Conservation (phyloP, 2,888 invertebrate species). For the Sturmia bella region DNA sequence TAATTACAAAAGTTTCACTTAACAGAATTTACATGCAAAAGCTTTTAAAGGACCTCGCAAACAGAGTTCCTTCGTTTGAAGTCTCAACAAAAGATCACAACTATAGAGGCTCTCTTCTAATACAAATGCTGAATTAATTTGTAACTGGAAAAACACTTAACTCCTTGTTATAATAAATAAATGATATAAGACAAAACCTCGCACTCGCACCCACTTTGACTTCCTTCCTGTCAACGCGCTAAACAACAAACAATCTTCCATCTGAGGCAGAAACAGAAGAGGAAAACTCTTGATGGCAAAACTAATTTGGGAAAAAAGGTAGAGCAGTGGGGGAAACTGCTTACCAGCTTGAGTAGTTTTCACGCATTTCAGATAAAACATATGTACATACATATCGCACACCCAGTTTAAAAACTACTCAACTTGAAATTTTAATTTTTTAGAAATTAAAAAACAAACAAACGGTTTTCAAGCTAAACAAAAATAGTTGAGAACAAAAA, state of each 20-base stretch:
- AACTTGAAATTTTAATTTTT: too few species aligned
- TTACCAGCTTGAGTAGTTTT: conserved; percentile 33
- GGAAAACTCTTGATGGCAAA: conserved; percentile 38
- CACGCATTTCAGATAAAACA: conserved; percentile 55
- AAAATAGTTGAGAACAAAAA: too few species aligned
- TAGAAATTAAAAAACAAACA: too few species aligned
- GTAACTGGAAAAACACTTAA: conserved; percentile 40
- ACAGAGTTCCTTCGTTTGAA: neutral
- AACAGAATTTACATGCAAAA: neutral
- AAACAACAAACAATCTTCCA: conserved; percentile 4
- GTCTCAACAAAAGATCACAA: neutral
- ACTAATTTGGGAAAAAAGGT: conserved; percentile 50
- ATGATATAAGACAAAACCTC: conserved; percentile 29
- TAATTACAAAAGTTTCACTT: conserved; percentile 61
- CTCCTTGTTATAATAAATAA: conserved; percentile 37
- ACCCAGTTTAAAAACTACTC: too few species aligned
- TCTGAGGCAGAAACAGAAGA: neutral
- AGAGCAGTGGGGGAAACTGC: conserved; percentile 19
- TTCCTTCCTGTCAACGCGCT: neutral
- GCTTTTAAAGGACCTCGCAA: neutral
- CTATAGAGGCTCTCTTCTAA: neutral
- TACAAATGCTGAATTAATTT: neutral
- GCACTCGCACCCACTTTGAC: neutral
- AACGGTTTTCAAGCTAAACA: too few species aligned
- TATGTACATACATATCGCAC: too few species aligned